Conservation (phyloP, 30 jellyfish, hydroid and myxozoan species). For the Hydractinia echinata region DNA sequence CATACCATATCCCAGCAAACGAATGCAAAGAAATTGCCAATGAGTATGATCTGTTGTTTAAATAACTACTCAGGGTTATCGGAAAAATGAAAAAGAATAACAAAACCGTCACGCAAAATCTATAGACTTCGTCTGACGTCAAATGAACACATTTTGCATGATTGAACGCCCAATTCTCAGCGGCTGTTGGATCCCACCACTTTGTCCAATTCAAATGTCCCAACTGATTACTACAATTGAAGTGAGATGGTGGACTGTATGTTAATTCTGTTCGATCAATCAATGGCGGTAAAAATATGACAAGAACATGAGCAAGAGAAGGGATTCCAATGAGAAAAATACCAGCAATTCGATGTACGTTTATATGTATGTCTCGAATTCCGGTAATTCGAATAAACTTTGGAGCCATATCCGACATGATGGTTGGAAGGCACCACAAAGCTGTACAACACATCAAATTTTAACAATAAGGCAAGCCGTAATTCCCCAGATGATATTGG, state of each 20-base stretch:
- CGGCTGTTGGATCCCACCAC: constrained; percentile 39
- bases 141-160: constrained; percentile 28
- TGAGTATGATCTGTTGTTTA: constrained; percentile 16
- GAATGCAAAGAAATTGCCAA: constrained; percentile 18
- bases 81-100: constrained; percentile 12
- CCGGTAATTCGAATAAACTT: constrained; percentile 3
- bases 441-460: constrained; percentile 23
- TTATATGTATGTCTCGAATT: constrained; percentile 16
- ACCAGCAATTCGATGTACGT: constrained; percentile 27
- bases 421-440: constrained; percentile 25
- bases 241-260: constrained; percentile 27
- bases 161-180: constrained; percentile 5
- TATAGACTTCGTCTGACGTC: constrained; percentile 19
- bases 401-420: neutral
- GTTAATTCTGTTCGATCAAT: constrained; percentile 23
- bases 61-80: constrained; percentile 12
- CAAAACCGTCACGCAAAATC: constrained; percentile 3
- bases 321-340: constrained; percentile 30
- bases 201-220: constrained; percentile 30
- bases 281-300: constrained; percentile 21
- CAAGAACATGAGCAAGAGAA: constrained; percentile 22
- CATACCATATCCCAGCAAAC: constrained; percentile 30
- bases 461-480: constrained; percentile 22
- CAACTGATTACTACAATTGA: constrained; percentile 13
- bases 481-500: constrained; percentile 27